A percentile compares a stretch with the other conserved stretches of the same genome.
Conservation (phyloP, 2,797 vertebrate species). For the Gastrophryne carolinensis region DNA sequence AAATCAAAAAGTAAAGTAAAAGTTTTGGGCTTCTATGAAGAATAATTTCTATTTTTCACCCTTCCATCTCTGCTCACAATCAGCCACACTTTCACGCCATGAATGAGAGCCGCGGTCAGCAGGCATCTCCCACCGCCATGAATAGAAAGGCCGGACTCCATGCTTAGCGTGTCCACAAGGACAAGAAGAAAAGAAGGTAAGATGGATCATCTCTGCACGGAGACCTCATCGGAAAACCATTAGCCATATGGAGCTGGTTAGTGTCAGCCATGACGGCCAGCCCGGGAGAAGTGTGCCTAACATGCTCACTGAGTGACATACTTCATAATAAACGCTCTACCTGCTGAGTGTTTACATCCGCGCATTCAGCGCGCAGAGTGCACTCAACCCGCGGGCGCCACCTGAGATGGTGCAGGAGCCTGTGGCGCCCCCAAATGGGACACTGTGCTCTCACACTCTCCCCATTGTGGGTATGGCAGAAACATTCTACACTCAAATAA, state of each 20-base stretch:
- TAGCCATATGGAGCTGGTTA: constrained; percentile 45
- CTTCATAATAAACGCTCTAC: constrained; percentile 38
- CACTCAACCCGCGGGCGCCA: neutral
- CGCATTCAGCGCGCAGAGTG: neutral
- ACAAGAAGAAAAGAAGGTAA: constrained; percentile 28
- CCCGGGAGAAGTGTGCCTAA: constrained; percentile 20
- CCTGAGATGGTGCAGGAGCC: neutral
- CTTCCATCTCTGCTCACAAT: constrained; percentile 11
- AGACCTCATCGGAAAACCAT: constrained; percentile 36
- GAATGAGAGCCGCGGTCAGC: neutral
- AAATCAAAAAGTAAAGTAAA: no score
- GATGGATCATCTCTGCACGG: constrained; percentile 20
- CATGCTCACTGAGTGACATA: constrained; percentile 41
- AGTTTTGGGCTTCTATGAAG: no score
- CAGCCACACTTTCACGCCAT: constrained; percentile 15
- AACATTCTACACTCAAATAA: no score
- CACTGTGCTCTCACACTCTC: neutral
- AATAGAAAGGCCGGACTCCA: neutral
- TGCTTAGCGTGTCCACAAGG: constrained; percentile 21
- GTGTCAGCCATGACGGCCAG: neutral
- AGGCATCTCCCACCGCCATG: constrained; percentile 12
- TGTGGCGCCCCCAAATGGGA: neutral
- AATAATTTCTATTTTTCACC: no score
- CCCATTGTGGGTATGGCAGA: no score
- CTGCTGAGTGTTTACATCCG: constrained; percentile 24